A percentile compares a stretch with the other conserved stretches of the same genome.
phyloP scores from a whole-genome alignment of 1,140 invertebrate species.

The Ditylenchus dipsaci region DNA sequence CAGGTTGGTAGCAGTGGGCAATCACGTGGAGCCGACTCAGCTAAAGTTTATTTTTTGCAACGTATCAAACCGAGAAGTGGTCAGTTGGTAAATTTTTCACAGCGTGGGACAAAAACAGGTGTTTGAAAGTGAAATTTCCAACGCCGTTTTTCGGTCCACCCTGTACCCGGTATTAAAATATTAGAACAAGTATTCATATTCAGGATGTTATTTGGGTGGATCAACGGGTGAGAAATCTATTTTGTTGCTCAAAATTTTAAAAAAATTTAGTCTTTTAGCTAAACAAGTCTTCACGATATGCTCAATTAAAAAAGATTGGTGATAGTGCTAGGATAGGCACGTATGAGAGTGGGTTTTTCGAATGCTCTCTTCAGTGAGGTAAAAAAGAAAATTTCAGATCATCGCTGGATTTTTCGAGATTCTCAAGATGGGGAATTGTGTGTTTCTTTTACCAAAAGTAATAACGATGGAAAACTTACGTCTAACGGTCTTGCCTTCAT shows the following conservation, averaged over 20 bases:
- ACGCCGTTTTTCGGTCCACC: no score
- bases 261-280: not conserved
- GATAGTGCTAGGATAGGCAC: not conserved
- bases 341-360: not conserved
- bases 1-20: not conserved
- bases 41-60: not conserved
- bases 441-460: no score
- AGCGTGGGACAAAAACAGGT: no score
- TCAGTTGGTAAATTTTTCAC: no score
- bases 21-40: not conserved
- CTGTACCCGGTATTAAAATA: no score
- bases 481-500: no score
- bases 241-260: not conserved
- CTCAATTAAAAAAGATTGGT: not conserved
- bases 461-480: no score
- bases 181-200: no score
- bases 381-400: not conserved
- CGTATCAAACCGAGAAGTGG: not conserved
- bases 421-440: not conserved
- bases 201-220: not conserved
- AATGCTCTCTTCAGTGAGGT: not conserved
- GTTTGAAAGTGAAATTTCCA: no score
- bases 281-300: not conserved
- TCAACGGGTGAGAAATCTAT: not conserved
- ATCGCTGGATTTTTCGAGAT: constrained; percentile 4